Conservation (phyloP, 2,888 invertebrate species). For the Malthinus flaveolus region DNA sequence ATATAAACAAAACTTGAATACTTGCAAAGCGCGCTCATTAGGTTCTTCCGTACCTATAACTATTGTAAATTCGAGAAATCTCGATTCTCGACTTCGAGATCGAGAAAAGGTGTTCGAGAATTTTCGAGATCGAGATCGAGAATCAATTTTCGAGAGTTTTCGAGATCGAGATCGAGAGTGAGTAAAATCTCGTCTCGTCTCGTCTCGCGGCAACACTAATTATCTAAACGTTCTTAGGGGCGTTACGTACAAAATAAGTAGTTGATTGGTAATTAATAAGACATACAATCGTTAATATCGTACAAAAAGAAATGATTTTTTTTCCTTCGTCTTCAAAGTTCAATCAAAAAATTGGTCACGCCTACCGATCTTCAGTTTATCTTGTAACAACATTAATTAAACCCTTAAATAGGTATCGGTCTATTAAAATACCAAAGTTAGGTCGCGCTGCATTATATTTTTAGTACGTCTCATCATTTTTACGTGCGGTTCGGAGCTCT, state of each 20-base stretch:
- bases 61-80: no score
- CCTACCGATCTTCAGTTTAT: conserved; percentile 47
- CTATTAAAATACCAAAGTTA: conserved; percentile 47
- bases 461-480: conserved; percentile 29
- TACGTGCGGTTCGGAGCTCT: conserved; percentile 22
- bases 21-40: no score
- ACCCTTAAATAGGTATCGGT: conserved; percentile 49
- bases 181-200: no score
- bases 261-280: conserved; percentile 28
- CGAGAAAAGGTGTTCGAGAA: no score
- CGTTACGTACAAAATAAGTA: conserved; percentile 24
- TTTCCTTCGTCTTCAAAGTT: conserved; percentile 21
- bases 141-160: no score
- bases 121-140: no score
- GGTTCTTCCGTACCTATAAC: no score
- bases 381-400: conserved; percentile 50
- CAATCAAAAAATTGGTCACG: conserved; percentile 43
- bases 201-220: no score
- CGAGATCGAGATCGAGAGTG: no score
- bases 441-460: conserved; percentile 35
- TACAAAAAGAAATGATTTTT: conserved; percentile 31
- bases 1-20: no score
- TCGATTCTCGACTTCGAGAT: no score
- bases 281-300: conserved; percentile 20
- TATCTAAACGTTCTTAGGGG: conserved; percentile 22